A percentile compares a stretch with the other conserved stretches of the same genome.
Evolutionary conservation across 2,113 vertebrate species (phyloP).

Genomic region (Mus spicilegus): DNA sequence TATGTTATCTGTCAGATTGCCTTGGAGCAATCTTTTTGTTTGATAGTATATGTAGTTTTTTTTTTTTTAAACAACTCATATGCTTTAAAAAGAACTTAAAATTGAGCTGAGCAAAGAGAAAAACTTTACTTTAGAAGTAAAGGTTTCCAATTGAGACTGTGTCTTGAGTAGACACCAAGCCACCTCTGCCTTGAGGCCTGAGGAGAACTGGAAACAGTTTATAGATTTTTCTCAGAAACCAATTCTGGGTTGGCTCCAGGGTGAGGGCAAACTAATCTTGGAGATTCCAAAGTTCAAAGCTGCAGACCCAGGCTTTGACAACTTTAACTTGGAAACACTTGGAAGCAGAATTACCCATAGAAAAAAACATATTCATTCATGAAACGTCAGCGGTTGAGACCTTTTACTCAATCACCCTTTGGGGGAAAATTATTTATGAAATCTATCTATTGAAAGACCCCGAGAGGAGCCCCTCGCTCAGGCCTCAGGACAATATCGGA

Average conservation of each 20-base stretch:
- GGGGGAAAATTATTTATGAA: constrained; percentile 10
- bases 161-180: not conserved
- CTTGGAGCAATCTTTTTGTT: constrained; percentile 8
- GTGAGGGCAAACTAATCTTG: not conserved
- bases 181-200: not conserved
- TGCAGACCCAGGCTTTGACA: not conserved
- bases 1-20: not conserved
- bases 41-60: not conserved
- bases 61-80: not conserved
- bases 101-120: not conserved
- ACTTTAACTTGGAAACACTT: constrained; percentile 31
- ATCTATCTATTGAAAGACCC: not conserved
- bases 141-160: not conserved
- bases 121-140: not conserved
- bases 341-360: not conserved
- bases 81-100: constrained; percentile 24
- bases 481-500: too few relatives aligned
- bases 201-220: not conserved
- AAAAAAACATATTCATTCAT: not conserved
- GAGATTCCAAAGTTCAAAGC: constrained; percentile 62
- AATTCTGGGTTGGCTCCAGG: constrained; percentile 46
- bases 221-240: constrained; percentile 77
- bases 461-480: too few relatives aligned
- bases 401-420: not conserved
- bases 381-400: constrained; percentile 9